phyloP scores from a whole-genome alignment of 2,113 vertebrate species.

The Rynchops niger region DNA sequence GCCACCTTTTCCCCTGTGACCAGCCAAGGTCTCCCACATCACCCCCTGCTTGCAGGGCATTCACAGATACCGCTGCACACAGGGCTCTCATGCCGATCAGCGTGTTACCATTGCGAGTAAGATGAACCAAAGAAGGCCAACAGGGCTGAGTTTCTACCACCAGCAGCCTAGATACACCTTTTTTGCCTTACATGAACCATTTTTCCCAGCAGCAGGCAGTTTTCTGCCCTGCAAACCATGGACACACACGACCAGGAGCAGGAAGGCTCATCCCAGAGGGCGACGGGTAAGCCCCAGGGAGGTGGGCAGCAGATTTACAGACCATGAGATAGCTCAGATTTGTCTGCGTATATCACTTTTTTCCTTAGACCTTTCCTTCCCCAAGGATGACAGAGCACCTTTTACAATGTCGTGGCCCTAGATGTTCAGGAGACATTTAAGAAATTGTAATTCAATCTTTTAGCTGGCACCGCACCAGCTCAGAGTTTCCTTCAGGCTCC shows the following conservation, averaged over 20 bases:
- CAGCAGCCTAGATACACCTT: not conserved
- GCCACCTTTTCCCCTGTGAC: accelerated
- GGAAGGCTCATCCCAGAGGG: not conserved
- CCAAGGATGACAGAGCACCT: not conserved
- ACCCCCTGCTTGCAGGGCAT: not conserved
- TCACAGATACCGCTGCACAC: not conserved
- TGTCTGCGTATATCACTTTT: not conserved
- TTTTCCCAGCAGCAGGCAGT: not conserved
- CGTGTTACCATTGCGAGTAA: not conserved
- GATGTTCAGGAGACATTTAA: not conserved
- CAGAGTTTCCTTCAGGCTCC: not conserved
- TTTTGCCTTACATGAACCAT: not conserved
- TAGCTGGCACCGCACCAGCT: accelerated
- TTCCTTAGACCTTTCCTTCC: not conserved
- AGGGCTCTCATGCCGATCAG: accelerated
- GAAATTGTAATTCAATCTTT: not conserved
- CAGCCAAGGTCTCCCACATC: not conserved
- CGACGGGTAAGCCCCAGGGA: not conserved
- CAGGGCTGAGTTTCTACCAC: not conserved
- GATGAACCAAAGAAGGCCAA: not conserved
- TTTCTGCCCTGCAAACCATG: not conserved
- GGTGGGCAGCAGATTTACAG: not conserved
- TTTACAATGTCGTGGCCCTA: not conserved
- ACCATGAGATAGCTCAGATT: not conserved
- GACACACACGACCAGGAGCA: not conserved